Evolutionary conservation across 2,797 vertebrate species (phyloP).

Genomic region (Danio albolineatus): DNA sequence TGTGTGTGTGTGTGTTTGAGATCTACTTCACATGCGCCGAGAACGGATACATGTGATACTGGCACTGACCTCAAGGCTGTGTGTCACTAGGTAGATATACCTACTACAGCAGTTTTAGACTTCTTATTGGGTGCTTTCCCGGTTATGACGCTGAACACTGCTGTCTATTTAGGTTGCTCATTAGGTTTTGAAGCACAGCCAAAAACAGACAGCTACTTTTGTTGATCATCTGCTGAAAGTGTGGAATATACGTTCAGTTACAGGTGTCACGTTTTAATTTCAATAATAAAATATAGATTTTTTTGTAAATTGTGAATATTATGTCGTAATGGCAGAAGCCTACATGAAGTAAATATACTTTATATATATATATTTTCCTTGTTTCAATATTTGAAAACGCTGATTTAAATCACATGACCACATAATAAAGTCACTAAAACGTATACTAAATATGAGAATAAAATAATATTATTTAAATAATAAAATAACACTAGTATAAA

Average conservation of each 20-base stretch:
- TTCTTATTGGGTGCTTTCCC: background rate
- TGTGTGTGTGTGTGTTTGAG: background rate
- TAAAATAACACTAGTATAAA: no score
- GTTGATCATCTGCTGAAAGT: background rate
- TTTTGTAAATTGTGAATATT: no score
- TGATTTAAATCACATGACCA: no score
- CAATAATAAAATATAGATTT: background rate
- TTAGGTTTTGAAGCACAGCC: background rate
- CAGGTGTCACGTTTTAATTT: background rate
- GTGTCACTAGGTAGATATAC: background rate
- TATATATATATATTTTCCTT: no score
- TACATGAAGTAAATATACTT: background rate
- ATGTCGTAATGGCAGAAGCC: background rate
- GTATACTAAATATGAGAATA: no score
- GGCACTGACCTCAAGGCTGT: conserved; percentile 17
- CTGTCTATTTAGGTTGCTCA: background rate
- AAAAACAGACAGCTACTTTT: background rate
- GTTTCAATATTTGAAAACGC: no score
- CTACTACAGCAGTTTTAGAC: background rate
- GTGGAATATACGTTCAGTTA: background rate
- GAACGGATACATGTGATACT: conserved; percentile 27
- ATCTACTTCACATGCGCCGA: conserved; percentile 30
- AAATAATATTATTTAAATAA: no score
- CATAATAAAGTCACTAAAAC: no score
- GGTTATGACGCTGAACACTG: background rate